Conservation (phyloP, 2,113 vertebrate species). For the Grallaria varia region DNA sequence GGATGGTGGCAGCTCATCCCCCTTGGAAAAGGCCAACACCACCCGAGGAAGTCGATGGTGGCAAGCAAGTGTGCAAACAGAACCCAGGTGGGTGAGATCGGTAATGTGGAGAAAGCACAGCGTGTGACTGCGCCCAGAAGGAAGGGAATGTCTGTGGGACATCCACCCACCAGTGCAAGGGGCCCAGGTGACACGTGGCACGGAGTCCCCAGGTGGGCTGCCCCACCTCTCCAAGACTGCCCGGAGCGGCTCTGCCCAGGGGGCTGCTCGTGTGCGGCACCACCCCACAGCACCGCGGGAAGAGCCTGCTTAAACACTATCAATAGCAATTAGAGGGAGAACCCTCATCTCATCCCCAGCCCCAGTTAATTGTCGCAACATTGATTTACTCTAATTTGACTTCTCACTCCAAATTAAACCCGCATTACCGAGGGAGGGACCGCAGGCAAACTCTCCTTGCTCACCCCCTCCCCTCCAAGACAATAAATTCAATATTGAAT, state of each 20-base stretch:
- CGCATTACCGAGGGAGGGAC: conserved; percentile 51
- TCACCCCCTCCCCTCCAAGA: conserved; percentile 15
- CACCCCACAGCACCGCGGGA: conserved; percentile 37
- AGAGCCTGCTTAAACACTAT: conserved; percentile 76
- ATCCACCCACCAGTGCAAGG: not conserved
- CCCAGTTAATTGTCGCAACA: conserved; percentile 85
- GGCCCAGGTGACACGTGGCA: accelerated
- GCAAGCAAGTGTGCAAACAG: not conserved
- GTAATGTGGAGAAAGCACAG: not conserved
- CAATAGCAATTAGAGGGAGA: conserved; percentile 75
- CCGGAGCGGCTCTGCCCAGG: not conserved
- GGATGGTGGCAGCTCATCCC: not conserved
- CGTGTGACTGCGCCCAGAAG: not conserved
- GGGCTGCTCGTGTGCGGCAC: not conserved
- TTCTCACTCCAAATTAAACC: conserved; percentile 74
- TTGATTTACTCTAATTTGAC: conserved; percentile 80
- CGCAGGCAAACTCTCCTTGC: not conserved
- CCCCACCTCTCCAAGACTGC: not conserved
- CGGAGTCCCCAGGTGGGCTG: not conserved
- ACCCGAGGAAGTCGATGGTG: not conserved
- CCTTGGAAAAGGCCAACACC: not conserved
- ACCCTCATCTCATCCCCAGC: conserved; percentile 68
- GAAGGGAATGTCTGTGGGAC: not conserved
- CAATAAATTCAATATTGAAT: conserved; percentile 85
- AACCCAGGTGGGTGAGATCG: accelerated